Conservation (phyloP, 2,113 vertebrate genomes). For the Odocoileus hemionus region DNA sequence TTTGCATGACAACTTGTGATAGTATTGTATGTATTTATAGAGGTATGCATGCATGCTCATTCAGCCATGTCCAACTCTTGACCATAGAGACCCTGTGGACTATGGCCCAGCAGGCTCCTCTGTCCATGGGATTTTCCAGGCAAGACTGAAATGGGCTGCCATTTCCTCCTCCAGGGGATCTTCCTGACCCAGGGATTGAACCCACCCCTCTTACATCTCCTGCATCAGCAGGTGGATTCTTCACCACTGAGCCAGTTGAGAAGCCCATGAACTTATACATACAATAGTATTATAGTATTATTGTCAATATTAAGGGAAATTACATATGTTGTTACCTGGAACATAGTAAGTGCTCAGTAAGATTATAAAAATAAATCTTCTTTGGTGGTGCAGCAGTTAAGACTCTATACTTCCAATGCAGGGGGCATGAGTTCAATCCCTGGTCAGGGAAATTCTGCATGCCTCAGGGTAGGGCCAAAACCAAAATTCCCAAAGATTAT, state of each 20-base stretch:
- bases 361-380: background rate
- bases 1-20: background rate
- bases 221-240: background rate
- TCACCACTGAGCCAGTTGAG: background rate
- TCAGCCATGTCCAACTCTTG: background rate
- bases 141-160: background rate
- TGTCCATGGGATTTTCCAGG: background rate
- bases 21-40: too few species aligned
- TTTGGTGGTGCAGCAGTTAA: background rate
- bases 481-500: background rate
- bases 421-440: background rate
- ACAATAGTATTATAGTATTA: background rate
- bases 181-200: background rate
- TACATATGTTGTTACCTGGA: background rate
- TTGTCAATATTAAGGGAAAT: background rate
- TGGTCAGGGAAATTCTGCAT: background rate
- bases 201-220: background rate
- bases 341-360: background rate
- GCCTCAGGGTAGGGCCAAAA: background rate
- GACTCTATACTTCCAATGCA: background rate
- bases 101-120: background rate
- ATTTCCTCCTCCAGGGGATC: background rate
- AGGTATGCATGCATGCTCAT: background rate
- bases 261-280: background rate
- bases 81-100: background rate